Conservation (phyloP, 2,113 vertebrate species). For the Amphiprion ocellaris region DNA sequence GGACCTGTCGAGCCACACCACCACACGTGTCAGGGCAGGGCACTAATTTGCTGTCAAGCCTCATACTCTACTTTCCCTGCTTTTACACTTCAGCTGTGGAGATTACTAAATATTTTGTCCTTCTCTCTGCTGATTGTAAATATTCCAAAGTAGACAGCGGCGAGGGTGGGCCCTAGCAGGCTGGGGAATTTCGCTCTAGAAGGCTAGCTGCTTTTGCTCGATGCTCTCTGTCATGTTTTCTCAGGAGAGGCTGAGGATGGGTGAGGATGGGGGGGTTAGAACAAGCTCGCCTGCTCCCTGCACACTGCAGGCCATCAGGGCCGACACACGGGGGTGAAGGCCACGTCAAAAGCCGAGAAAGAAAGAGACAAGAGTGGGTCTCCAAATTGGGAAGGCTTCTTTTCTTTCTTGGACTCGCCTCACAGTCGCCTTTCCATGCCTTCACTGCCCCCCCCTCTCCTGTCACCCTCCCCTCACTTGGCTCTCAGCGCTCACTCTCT, state of each 20-base stretch:
- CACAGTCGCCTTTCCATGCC: slow-evolving; percentile 7
- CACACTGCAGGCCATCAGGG: slow-evolving; percentile 45
- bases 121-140: slow-evolving; percentile 75
- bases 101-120: slow-evolving; percentile 82
- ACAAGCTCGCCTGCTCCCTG: slow-evolving; percentile 35
- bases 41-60: slow-evolving; percentile 86
- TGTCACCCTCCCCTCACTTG: slow-evolving; percentile 20
- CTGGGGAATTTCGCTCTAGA: slow-evolving; percentile 60
- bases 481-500: slow-evolving; percentile 5
- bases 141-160: slow-evolving; percentile 63
- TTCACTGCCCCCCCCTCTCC: slow-evolving; percentile 3
- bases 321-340: slow-evolving; percentile 56
- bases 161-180: slow-evolving; percentile 41
- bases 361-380: slow-evolving; percentile 44
- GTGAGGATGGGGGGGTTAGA: not conserved
- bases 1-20: slow-evolving; percentile 81
- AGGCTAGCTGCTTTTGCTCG: slow-evolving; percentile 62
- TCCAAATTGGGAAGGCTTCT: slow-evolving; percentile 37
- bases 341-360: slow-evolving; percentile 42
- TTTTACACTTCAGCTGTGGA: slow-evolving; percentile 62
- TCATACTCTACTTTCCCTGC: slow-evolving; percentile 60
- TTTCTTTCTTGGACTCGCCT: slow-evolving; percentile 45
- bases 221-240: slow-evolving; percentile 68
- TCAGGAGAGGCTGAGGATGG: slow-evolving; percentile 49
- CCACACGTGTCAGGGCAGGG: slow-evolving; percentile 78